Base-by-base conservation (phyloP, 2,888 invertebrate species). In the Lycocerus yunnanus region DNA sequence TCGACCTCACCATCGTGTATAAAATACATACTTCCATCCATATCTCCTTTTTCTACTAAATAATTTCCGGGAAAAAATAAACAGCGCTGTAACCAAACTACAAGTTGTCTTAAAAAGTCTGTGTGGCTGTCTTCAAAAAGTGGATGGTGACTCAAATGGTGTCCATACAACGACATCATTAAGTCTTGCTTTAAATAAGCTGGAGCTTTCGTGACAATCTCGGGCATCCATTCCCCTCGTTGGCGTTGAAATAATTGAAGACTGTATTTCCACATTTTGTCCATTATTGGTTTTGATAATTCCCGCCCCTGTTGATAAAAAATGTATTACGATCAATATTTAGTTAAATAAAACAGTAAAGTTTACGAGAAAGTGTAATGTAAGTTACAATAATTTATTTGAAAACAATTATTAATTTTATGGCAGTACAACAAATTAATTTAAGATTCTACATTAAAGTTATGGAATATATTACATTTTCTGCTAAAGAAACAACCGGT, bases 201-300 rank as follows among this genome's bases (percentile, higher is more conserved):
- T 10, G 79, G 79, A 10, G 81, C 75, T 63, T 74, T 66, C 11
- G 63, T 72, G 16, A 82, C 78, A n/a, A 83, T 43, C n/a, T 63
- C 16, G 2, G 81, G 81, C 74, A 89, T 88, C 86, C 89, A 89
- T 84, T 86, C 88, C 1, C 90, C 90, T 81, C 88, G 88, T 78
- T 89, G 89, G 24, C 89, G 83, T 66, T 88, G 88, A 89, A 90
- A 90, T 18, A 90, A 81, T 58, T 89, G 87, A 1, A 88, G 83
- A 0, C 89, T 89, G 68, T 90, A 90, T 69, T 88, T 88, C 88
- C 89, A 89, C 87, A 89, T 88, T 80, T 89, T 89, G 72, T 85
- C 86, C 87, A 88, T 87, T 79, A 82, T 76, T 18, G 77, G 72
- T 59, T 79, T 77, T 4, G 82, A 82, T 67, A 82, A 68, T 3